phyloP scores from a whole-genome alignment of 1,140 invertebrate species.

The Bombus polaris region DNA sequence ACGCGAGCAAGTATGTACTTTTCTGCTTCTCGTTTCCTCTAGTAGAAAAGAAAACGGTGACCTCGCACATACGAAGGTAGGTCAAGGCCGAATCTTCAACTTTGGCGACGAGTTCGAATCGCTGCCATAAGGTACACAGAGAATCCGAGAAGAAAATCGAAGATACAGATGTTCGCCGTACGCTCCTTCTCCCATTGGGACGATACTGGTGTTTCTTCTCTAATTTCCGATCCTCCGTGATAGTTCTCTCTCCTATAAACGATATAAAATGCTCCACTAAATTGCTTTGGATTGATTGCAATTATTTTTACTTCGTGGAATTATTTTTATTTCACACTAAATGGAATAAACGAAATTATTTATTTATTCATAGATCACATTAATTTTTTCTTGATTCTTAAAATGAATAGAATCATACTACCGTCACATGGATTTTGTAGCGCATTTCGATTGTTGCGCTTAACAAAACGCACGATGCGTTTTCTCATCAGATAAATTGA shows the following conservation, averaged over 20 bases:
- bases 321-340: not conserved
- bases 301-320: not conserved
- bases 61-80: slow-evolving; percentile 58
- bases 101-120: slow-evolving; percentile 52
- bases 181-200: slow-evolving; percentile 1
- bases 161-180: slow-evolving; percentile 33
- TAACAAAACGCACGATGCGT: not conserved
- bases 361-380: not conserved
- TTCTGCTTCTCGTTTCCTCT: slow-evolving; percentile 31
- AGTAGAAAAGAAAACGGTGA: slow-evolving; percentile 45
- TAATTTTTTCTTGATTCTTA: not conserved
- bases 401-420: not conserved
- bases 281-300: not conserved
- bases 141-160: slow-evolving; percentile 41
- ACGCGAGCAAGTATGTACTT: not conserved
- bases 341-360: not conserved
- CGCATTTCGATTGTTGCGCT: not conserved
- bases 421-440: not conserved
- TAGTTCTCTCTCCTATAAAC: not conserved
- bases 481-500: not conserved
- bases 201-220: not conserved
- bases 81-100: slow-evolving; percentile 68
- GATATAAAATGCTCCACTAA: not conserved
- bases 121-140: slow-evolving; percentile 25
- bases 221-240: not conserved